phyloP scores from a whole-genome alignment of 2,888 invertebrate genomes.

The Dicyrtomina minuta region DNA sequence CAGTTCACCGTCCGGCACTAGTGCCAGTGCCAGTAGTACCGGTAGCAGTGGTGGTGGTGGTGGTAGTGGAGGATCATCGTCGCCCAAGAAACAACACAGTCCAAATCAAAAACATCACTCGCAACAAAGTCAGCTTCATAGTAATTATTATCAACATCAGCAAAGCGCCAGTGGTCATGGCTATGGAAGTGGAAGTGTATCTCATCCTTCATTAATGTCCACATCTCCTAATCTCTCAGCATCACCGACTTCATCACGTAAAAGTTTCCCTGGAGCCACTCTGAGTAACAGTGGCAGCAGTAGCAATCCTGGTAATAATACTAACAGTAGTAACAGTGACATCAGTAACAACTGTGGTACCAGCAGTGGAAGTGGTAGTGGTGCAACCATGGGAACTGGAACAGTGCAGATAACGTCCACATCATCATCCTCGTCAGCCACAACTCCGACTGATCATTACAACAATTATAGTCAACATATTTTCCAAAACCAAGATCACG shows the following conservation, averaged over 20 bases:
- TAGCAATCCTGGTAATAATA: background rate
- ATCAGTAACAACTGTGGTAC: background rate
- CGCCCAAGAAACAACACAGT: conserved; percentile 20
- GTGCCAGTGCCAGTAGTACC: background rate
- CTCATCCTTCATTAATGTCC: conserved; percentile 18
- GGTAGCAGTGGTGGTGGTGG: background rate
- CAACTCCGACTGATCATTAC: no score
- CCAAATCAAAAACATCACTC: conserved; percentile 7
- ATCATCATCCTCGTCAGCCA: background rate
- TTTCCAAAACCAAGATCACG: background rate
- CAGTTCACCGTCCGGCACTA: conserved; percentile 25
- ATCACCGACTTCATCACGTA: conserved; percentile 23
- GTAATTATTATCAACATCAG: no score
- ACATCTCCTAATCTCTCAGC: background rate
- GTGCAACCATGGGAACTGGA: background rate
- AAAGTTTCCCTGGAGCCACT: conserved; percentile 24
- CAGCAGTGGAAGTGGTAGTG: background rate
- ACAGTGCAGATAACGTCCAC: background rate
- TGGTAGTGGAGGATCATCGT: background rate
- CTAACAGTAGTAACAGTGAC: background rate
- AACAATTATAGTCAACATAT: background rate
- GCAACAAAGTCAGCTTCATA: background rate
- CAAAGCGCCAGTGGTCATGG: no score
- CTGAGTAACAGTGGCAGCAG: background rate
- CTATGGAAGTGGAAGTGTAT: conserved; percentile 15